Conservation (phyloP, 2,888 invertebrate species). For the Sphaerolaimus hirsutus region DNA sequence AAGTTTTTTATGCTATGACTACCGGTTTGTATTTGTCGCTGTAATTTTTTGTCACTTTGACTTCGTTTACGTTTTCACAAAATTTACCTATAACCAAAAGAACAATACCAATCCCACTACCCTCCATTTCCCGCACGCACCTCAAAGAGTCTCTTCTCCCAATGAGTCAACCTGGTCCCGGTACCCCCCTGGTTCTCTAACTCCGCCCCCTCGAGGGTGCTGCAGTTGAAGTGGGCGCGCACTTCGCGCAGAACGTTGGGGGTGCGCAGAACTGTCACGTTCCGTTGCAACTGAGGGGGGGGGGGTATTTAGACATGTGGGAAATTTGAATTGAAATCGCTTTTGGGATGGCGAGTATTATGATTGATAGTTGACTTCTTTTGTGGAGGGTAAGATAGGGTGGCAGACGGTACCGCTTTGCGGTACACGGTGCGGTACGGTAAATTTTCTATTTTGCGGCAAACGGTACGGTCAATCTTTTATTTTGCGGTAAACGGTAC, state of each 20-base stretch:
- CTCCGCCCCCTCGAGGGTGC: slow-evolving; percentile 71
- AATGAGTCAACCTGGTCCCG: slow-evolving; percentile 85
- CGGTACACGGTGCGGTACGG: no score
- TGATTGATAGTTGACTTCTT: no score
- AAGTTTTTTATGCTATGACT: no score
- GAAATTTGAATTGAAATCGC: not conserved
- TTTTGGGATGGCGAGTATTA: no score
- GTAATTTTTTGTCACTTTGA: no score
- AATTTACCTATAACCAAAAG: not conserved
- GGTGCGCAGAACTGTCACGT: slow-evolving; percentile 65
- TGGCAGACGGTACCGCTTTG: no score
- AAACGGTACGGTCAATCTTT: no score
- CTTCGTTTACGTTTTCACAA: not conserved
- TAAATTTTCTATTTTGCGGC: no score
- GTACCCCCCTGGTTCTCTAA: slow-evolving; percentile 92
- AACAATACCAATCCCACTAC: not conserved
- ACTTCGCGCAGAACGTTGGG: slow-evolving; percentile 66
- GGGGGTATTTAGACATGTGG: not conserved
- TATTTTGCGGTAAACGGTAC: no score
- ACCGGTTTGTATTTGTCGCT: no score
- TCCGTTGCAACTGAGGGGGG: slow-evolving; percentile 33
- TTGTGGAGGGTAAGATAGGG: no score
- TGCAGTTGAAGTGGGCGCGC: slow-evolving; percentile 61
- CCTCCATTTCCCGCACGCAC: slow-evolving; percentile 36
- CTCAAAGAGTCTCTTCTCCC: slow-evolving; percentile 95